Evolutionary conservation across 2,888 invertebrate species (phyloP), one percentile per base, ranked within the genome.

Genomic region (Heliconius cydno): DNA sequence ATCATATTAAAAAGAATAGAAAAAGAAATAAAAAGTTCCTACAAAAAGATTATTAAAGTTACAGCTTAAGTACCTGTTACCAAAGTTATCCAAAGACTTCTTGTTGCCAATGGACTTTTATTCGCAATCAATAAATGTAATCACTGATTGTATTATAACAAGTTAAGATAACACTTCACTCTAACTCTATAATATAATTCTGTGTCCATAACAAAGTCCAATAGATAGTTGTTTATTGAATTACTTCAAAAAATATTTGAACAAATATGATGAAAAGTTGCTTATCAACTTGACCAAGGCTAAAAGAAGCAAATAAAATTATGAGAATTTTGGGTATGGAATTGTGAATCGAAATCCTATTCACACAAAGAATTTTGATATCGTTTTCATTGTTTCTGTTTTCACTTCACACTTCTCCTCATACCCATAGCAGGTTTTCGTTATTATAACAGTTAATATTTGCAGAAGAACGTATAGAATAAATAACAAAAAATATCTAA

Each of bases 121-220:
- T 57, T 60, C 38, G 66, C 73, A 73, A 73, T 73, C 78, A 72
- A 78, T 73, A 78, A 71, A 78, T 67, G 72, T 66, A 73, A 73
- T 78, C 72, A 72, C 72, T 73, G 78, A 78, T 25, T 57, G 38
- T 73, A 73, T 70, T 70, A 68, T 25, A 78, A 52, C 63, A 67
- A 52, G 34, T 66, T 73, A 66, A 78, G 78, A 73, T 73, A 78
- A 73, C 78, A 67, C 34, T 67, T 3, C 72, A 72, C 34, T 67
- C 22, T 60, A 41, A 28, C 22, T 70, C 38, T 77, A 25, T 41
- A 77, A 60, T 57, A 67, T 38, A 25, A 60, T 60, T 60, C 60
- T 68, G 5, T 41, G 2, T 13, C 41, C n/a, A 52, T 52, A 52
- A 52, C 19, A 19, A 52, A n/a, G 12, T 25, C 0, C n/a, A n/a